These are phyloP conservation scores for Epirrita christyi DNA, from an alignment of 2,888 invertebrate genomes.

Conservation along the genomic window DNA sequence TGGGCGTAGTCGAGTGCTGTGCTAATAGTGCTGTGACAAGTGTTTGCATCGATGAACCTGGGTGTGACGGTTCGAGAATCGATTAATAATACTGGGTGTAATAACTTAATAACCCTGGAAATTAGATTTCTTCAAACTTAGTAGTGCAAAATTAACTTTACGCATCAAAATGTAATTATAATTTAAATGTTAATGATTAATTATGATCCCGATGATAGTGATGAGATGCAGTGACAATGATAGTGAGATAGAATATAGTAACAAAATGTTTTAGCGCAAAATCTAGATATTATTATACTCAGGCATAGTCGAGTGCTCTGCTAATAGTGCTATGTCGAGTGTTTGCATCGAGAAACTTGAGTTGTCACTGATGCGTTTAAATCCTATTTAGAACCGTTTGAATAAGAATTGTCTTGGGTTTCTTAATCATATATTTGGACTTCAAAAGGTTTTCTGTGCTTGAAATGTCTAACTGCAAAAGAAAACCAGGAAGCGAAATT, in stretches of 20 bases:
- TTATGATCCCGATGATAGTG: no score
- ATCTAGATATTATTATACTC: background rate
- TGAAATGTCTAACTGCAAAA: no score
- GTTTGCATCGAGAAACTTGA: background rate
- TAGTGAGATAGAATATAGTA: background rate
- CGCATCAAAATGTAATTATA: no score
- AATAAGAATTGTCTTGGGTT: no score
- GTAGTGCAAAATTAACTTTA: no score
- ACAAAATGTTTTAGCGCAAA: background rate
- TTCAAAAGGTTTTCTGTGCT: no score
- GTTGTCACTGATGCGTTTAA: background rate
- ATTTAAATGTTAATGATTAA: no score
- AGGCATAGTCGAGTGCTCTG: background rate
- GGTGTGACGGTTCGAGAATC: background rate
- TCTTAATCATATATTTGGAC: no score
- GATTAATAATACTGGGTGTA: slow-evolving; percentile 1
- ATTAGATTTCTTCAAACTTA: no score
- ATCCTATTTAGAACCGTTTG: no score
- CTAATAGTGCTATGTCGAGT: background rate
- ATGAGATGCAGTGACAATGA: background rate
- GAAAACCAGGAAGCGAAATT: no score
- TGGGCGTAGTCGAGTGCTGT: slow-evolving; percentile 57
- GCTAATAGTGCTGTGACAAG: slow-evolving; percentile 46
- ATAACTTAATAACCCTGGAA: no score
- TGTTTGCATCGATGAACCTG: slow-evolving; percentile 35